Evolutionary conservation across 2,797 vertebrate species (phyloP), one percentile per base, ranked within the genome.

Genomic region (Sebastolobus altivelis): DNA sequence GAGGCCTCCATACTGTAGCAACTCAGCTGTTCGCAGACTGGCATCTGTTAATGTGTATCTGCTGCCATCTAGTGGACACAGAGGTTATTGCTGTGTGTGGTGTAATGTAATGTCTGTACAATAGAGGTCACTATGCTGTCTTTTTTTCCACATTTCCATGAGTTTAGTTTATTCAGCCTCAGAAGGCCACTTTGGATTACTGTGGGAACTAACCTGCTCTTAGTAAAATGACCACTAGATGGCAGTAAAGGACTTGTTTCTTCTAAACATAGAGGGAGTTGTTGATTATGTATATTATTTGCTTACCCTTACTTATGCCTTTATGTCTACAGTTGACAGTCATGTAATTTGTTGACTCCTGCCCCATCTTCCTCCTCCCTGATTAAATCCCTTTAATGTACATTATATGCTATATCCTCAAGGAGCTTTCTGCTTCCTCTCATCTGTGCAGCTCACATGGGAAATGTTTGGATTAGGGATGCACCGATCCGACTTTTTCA

Each of bases 51-150:
- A 40, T 67, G 63, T 84, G 75, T 66, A 69, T 91, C 62, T 93
- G 87, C 89, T 93, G 43, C 85, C 89, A 93, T 89, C 94, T 91
- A 75, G 82, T 88, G 92, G 85, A 4, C 27, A n/a, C 1, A 37
- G 0, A 1, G 1, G 3, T 1, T 8, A 25, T 14, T 25, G 12
- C 12, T 43, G 7, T 4, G 43, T 18, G 29, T 40, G 27, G 12
- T 90, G 77, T 65, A 86, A 78, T 85, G 49, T 61, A 11, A 2
- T 12, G n/a, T 81, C 16, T 68, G 72, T 33, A 38, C 81, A 37
- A 35, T 13, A 87, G 92, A 59, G 82, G 90, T 82, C 87, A 82
- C 83, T 89, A n/a, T 83, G 59, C 65, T 49, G 46, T 80, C 29
- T 67, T 71, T 85, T 71, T 85, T 77, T 83, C 65, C 27, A 69